Conservation (phyloP, 2,888 invertebrate species). For the Macrosiphum euphorbiae region DNA sequence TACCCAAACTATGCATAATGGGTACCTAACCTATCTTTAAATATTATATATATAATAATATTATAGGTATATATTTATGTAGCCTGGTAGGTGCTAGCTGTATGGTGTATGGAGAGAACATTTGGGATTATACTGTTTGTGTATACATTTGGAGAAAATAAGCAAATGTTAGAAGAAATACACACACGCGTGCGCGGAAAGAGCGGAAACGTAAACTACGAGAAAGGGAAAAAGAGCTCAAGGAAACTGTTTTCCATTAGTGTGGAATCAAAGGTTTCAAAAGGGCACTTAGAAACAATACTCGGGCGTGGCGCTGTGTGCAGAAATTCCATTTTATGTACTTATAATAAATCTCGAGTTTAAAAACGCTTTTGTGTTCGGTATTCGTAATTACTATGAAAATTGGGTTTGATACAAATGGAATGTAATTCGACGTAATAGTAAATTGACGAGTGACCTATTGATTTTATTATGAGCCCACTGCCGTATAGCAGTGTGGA, state of each 20-base stretch:
- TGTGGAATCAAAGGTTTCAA: slow-evolving; percentile 59
- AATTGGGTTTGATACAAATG: slow-evolving; percentile 62
- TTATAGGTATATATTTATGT: neutral
- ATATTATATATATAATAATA: neutral
- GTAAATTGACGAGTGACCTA: slow-evolving; percentile 59
- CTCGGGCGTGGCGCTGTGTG: slow-evolving; percentile 24
- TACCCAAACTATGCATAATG: neutral
- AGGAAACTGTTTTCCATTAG: slow-evolving; percentile 63
- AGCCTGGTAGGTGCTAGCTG: neutral
- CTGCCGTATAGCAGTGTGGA: neutral
- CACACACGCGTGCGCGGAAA: neutral
- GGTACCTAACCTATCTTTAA: neutral
- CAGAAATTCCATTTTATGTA: slow-evolving; percentile 57
- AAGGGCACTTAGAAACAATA: slow-evolving; percentile 64
- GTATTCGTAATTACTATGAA: slow-evolving; percentile 58
- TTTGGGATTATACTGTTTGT: neutral
- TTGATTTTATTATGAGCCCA: slow-evolving; percentile 45
- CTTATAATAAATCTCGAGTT: slow-evolving; percentile 60
- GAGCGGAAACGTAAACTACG: slow-evolving; percentile 16
- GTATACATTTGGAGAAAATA: slow-evolving; percentile 13
- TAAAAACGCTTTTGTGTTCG: slow-evolving; percentile 63
- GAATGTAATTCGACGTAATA: slow-evolving; percentile 54
- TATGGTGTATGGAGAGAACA: neutral
- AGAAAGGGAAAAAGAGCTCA: slow-evolving; percentile 47
- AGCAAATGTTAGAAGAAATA: neutral